Evolutionary conservation across 2,113 vertebrate genomes (phyloP).

Genomic region (Mandrillus leucophaeus): DNA sequence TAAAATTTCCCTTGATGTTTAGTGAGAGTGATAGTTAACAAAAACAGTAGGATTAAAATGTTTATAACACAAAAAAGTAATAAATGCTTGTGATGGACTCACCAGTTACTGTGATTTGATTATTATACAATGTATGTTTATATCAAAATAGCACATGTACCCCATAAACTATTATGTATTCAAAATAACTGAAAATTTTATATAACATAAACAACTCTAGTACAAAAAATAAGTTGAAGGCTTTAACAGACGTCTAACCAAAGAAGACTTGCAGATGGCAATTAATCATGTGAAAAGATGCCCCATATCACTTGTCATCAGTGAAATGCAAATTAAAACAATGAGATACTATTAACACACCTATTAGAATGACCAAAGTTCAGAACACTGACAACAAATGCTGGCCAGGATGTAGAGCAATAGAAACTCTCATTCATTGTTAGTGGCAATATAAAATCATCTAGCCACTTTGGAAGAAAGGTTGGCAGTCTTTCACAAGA

Average conservation of each 20-base stretch:
- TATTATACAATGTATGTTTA: not conserved
- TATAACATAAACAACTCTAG: not conserved
- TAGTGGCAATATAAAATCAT: not conserved
- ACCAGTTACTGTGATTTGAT: not conserved
- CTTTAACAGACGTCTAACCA: not conserved
- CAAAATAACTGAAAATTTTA: not conserved
- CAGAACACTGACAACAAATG: not conserved
- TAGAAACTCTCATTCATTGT: not conserved
- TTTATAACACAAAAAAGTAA: not conserved
- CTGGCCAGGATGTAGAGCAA: not conserved
- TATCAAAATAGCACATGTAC: not conserved
- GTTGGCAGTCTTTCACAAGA: not conserved
- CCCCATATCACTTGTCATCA: not conserved
- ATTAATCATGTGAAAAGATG: not conserved
- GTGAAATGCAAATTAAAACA: not conserved
- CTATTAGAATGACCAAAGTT: not conserved
- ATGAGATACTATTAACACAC: not conserved
- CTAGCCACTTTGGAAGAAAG: not conserved
- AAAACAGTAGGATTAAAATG: not conserved
- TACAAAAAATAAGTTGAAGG: not conserved
- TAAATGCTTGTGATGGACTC: not conserved
- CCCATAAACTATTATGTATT: not conserved
- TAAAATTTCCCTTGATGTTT: constrained; percentile 8
- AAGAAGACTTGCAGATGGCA: not conserved
- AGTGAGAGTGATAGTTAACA: not conserved